A percentile compares a stretch with the other conserved stretches of the same genome.
phyloP scores from a whole-genome alignment of 2,888 invertebrate genomes.

The Polymixis lichenea region DNA sequence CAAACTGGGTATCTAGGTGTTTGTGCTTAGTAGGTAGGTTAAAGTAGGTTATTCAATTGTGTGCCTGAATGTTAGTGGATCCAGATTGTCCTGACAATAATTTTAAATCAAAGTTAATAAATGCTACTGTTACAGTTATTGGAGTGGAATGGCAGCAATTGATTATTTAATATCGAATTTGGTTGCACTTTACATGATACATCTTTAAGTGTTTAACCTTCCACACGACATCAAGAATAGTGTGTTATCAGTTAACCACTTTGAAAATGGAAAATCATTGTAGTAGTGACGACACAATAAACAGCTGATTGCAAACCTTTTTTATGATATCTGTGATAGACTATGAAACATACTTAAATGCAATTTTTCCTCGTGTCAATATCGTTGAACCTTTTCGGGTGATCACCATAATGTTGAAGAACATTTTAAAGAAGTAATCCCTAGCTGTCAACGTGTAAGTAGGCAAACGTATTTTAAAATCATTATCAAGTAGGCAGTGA shows the following conservation, averaged over 20 bases:
- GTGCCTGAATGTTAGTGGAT: neutral
- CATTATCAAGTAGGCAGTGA: conserved; percentile 84
- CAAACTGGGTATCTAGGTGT: conserved; percentile 28
- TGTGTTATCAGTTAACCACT: neutral
- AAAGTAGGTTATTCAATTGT: conserved; percentile 38
- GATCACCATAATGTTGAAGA: conserved; percentile 27
- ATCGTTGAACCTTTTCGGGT: conserved; percentile 13
- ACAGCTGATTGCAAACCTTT: neutral
- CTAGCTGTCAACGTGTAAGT: conserved; percentile 80
- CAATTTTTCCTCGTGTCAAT: conserved; percentile 1
- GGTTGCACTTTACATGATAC: neutral
- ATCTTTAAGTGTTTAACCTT: neutral
- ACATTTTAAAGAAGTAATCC: conserved; percentile 73
- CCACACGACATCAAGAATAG: neutral
- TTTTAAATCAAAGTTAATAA: conserved; percentile 13
- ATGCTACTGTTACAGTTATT: neutral
- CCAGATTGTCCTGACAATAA: conserved; percentile 13
- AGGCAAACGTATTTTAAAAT: conserved; percentile 86
- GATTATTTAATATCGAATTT: neutral
- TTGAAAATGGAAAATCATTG: neutral
- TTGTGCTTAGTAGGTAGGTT: neutral
- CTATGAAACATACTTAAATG: neutral
- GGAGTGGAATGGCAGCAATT: neutral
- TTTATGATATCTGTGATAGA: conserved; percentile 12
- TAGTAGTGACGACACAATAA: neutral